Conservation (phyloP, 2,797 vertebrate genomes). For the Poliocrania exsul region DNA sequence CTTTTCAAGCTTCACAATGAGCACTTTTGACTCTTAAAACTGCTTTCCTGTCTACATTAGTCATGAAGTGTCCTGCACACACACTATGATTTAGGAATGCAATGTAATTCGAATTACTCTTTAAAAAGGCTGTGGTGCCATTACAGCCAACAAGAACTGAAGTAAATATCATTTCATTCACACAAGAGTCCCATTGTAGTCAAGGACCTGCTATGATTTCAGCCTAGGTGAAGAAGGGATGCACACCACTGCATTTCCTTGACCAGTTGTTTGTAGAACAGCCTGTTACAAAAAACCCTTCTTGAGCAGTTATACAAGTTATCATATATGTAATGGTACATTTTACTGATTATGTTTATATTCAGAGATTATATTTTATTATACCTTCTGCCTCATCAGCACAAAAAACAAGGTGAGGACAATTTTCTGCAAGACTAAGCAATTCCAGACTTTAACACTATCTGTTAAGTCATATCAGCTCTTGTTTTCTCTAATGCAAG, state of each 20-base stretch:
- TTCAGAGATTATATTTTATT: background rate
- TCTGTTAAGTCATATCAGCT: background rate
- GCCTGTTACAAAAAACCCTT: background rate
- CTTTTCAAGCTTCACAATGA: background rate
- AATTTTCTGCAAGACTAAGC: background rate
- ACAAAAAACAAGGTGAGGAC: background rate
- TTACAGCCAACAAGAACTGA: background rate
- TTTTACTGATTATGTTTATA: background rate
- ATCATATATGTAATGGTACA: background rate
- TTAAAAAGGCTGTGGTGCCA: too few species aligned
- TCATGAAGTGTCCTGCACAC: background rate
- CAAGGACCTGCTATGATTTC: background rate
- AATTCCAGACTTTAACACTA: background rate
- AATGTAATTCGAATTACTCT: background rate
- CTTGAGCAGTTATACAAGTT: background rate
- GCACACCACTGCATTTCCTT: background rate
- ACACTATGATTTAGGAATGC: background rate
- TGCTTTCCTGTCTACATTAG: background rate
- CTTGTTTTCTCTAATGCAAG: background rate
- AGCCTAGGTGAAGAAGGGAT: background rate
- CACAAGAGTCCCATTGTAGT: background rate
- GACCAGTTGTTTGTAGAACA: background rate
- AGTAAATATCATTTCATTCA: background rate
- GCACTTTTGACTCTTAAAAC: background rate
- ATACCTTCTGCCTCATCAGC: background rate